Conservation (phyloP, 23 tunicate genomes). For the Trididemnum clinides region DNA sequence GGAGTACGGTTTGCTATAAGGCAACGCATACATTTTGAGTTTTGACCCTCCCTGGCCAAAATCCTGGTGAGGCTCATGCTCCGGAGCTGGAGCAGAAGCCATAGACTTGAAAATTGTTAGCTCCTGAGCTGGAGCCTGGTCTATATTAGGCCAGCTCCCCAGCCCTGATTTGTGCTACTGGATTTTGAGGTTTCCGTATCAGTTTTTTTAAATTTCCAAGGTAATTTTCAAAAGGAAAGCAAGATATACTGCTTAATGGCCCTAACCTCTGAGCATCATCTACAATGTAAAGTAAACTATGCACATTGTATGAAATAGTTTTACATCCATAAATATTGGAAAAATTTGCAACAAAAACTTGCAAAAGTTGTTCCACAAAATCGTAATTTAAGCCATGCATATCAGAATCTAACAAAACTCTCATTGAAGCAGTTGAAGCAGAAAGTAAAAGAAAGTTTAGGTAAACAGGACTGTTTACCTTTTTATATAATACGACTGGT, state of each 20-base stretch:
- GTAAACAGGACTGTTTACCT: background rate
- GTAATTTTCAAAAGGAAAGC: slow-evolving; percentile 52
- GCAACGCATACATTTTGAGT: no score
- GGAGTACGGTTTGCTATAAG: no score
- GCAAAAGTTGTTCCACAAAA: background rate
- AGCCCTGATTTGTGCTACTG: background rate
- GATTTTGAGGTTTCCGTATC: slow-evolving; percentile 25
- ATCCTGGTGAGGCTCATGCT: no score
- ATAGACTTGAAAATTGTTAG: no score
- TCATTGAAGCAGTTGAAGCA: background rate
- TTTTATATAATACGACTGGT: background rate
- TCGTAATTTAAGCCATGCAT: background rate
- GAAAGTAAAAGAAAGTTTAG: slow-evolving; percentile 12
- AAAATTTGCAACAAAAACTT: slow-evolving; percentile 4
- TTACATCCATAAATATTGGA: slow-evolving; percentile 11
- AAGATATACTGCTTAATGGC: slow-evolving; percentile 8
- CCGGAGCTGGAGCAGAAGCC: no score
- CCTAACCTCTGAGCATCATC: slow-evolving; percentile 37
- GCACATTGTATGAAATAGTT: slow-evolving; percentile 32
- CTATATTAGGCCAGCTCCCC: background rate
- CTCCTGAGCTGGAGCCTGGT: no score
- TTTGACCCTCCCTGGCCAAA: no score
- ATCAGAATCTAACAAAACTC: background rate
- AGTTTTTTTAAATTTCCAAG: slow-evolving; percentile 15
- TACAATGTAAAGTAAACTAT: slow-evolving; percentile 16